Percentiles rank a stretch among this genome's conserved stretches.
Conservation (phyloP, 2,797 vertebrate species). For the Cirrhinus mrigala region DNA sequence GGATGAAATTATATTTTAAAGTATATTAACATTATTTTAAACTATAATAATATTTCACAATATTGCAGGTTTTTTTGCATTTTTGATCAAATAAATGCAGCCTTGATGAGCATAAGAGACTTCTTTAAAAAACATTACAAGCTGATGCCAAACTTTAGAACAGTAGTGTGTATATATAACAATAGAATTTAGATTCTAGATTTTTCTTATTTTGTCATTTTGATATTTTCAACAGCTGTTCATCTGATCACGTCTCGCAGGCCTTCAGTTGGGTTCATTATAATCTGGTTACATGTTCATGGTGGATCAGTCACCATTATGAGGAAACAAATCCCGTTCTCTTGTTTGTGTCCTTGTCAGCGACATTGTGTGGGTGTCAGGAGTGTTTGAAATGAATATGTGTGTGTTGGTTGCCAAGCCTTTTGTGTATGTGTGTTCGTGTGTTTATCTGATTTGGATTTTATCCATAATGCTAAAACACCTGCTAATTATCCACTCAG, state of each 20-base stretch:
- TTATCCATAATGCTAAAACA: constrained; percentile 41
- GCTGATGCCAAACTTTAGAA: no score
- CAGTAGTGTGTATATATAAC: no score
- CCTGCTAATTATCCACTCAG: constrained; percentile 60
- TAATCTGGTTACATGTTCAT: background rate
- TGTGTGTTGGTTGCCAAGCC: constrained; percentile 14
- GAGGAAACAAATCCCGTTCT: constrained; percentile 42
- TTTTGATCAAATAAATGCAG: no score
- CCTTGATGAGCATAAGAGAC: no score
- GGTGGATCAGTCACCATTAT: constrained; percentile 32
- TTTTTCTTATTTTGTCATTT: background rate
- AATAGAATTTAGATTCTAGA: background rate
- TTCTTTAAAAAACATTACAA: no score
- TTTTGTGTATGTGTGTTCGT: constrained; percentile 20
- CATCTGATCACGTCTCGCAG: background rate
- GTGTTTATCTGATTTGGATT: constrained; percentile 38
- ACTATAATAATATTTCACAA: no score
- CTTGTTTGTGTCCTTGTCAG: constrained; percentile 49
- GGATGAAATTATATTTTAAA: no score
- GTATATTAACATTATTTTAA: no score
- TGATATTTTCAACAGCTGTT: background rate
- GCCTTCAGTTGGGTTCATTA: background rate
- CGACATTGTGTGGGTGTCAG: constrained; percentile 24
- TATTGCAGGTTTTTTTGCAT: no score
- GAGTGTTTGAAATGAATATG: constrained; percentile 12